Conservation (phyloP, 1,140 invertebrate species). For the Nilaparvata lugens region DNA sequence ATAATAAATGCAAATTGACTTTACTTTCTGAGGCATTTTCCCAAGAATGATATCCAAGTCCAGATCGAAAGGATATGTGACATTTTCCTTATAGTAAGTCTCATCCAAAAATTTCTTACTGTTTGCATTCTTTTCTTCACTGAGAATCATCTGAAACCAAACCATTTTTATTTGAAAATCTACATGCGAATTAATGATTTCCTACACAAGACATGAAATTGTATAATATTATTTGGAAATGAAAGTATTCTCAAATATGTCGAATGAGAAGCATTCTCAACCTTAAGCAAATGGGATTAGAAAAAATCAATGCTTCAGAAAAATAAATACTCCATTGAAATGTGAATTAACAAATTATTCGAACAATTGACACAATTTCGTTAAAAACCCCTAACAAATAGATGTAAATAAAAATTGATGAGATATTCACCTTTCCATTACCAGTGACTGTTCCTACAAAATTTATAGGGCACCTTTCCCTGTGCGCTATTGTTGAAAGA, state of each 20-base stretch:
- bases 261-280: too few species aligned
- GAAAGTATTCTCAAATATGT: too few species aligned
- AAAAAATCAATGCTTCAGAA: too few species aligned
- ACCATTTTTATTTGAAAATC: slow-evolving; percentile 4
- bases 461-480: slow-evolving; percentile 88
- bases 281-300: too few species aligned
- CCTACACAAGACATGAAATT: neutral
- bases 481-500: slow-evolving; percentile 61
- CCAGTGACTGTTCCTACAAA: slow-evolving; percentile 89
- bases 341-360: too few species aligned
- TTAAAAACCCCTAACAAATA: too few species aligned
- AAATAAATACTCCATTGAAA: too few species aligned
- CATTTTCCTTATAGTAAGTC: slow-evolving; percentile 25
- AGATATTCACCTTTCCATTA: slow-evolving; percentile 67
- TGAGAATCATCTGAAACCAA: slow-evolving; percentile 45
- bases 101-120: slow-evolving; percentile 33
- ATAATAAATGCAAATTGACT: neutral
- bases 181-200: neutral
- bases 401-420: too few species aligned
- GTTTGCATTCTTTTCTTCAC: slow-evolving; percentile 46
- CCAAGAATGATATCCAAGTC: slow-evolving; percentile 84
- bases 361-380: too few species aligned
- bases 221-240: too few species aligned
- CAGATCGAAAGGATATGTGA: slow-evolving; percentile 67
- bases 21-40: slow-evolving; percentile 70